Percentiles rank a stretch among this genome's conserved stretches.
These are phyloP conservation scores for Lepeophtheirus salmonis DNA, from an alignment of 1,140 invertebrate species.

Conservation along the genomic window DNA sequence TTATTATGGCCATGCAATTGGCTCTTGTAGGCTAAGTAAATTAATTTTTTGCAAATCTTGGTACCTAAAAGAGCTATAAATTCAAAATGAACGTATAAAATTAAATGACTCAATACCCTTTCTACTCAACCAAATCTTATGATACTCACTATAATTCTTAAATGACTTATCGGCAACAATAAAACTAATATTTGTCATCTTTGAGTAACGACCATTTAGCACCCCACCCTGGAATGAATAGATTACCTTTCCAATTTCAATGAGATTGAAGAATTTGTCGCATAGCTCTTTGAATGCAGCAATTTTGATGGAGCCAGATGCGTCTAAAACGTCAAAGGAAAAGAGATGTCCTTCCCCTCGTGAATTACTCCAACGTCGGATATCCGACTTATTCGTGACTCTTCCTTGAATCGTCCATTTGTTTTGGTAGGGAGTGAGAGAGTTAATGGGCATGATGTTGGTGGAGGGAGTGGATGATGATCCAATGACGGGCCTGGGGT, in stretches of 20 bases:
- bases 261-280: conserved; percentile 72
- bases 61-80: too few relatives aligned
- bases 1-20: too few relatives aligned
- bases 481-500: not conserved
- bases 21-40: too few relatives aligned
- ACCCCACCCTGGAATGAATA: not conserved
- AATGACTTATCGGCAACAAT: not conserved
- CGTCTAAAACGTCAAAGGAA: conserved; percentile 74
- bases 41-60: too few relatives aligned
- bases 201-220: not conserved
- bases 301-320: conserved; percentile 81
- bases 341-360: conserved; percentile 84
- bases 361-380: conserved; percentile 75
- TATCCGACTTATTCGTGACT: conserved; percentile 57
- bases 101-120: too few relatives aligned
- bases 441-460: conserved; percentile 44
- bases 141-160: conserved; percentile 10
- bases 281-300: conserved; percentile 76
- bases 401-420: conserved; percentile 83
- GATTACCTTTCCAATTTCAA: conserved; percentile 52
- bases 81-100: too few relatives aligned
- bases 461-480: not conserved
- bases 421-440: conserved; percentile 74
- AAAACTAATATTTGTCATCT: too few relatives aligned
- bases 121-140: too few relatives aligned